phyloP scores from a whole-genome alignment of 2,113 vertebrate species.

The Sturnira hondurensis region DNA sequence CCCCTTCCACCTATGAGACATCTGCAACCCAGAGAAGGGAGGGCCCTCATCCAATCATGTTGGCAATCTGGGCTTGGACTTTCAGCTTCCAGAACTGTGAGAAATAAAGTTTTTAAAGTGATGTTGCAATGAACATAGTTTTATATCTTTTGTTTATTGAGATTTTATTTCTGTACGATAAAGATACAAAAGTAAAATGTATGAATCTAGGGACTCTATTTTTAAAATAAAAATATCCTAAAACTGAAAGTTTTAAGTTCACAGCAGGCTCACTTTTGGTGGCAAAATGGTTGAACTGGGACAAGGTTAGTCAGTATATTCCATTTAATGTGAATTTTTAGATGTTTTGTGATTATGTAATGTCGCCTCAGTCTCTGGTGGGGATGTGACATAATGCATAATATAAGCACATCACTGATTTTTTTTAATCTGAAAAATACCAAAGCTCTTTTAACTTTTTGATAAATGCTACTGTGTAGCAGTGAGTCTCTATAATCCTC shows the following conservation, averaged over 20 bases:
- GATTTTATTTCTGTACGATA: slow-evolving; percentile 10
- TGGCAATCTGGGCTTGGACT: background rate
- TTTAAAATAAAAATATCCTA: background rate
- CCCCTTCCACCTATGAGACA: too few species aligned
- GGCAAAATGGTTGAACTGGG: background rate
- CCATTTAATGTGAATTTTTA: background rate
- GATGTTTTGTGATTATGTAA: background rate
- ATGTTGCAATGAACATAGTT: background rate
- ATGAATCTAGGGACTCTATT: background rate
- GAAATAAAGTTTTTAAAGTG: background rate
- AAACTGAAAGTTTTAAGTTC: background rate
- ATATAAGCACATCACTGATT: background rate
- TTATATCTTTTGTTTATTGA: background rate
- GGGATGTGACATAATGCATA: background rate
- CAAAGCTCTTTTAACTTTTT: background rate
- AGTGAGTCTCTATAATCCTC: background rate
- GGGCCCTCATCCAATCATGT: background rate
- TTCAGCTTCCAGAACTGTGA: background rate
- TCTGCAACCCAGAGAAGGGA: background rate
- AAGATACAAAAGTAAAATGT: background rate
- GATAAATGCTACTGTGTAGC: background rate
- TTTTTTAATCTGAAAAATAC: background rate
- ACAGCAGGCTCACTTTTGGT: background rate
- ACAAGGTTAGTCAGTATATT: background rate
- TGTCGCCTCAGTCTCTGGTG: background rate